phyloP scores from a whole-genome alignment of 2,888 invertebrate species.

The Pogonocherus hispidulus region DNA sequence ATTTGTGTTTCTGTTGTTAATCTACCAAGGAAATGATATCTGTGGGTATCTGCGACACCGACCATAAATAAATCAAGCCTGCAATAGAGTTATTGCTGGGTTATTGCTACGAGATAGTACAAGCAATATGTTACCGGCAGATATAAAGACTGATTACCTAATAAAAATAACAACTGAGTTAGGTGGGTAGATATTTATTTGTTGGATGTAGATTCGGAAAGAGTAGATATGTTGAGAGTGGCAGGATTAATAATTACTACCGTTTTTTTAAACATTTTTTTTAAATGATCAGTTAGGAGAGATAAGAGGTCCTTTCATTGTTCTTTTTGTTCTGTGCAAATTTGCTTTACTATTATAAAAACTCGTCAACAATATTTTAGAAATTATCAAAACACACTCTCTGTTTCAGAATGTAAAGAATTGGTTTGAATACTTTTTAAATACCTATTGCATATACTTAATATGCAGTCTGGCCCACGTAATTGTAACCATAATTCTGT shows the following conservation, averaged over 20 bases:
- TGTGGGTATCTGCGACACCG: constrained; percentile 12
- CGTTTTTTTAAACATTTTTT: too few relatives aligned
- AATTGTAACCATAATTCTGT: too few relatives aligned
- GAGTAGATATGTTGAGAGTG: neutral
- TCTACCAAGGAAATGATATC: constrained; percentile 29
- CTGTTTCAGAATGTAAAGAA: too few relatives aligned
- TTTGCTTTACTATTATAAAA: too few relatives aligned
- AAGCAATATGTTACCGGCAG: neutral
- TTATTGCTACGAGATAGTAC: constrained; percentile 7
- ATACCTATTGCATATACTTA: too few relatives aligned
- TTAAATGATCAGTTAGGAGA: too few relatives aligned
- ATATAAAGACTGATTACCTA: neutral
- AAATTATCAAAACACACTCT: too few relatives aligned
- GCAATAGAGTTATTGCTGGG: constrained; percentile 8
- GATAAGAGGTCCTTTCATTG: too few relatives aligned
- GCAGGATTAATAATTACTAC: neutral
- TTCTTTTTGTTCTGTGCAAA: too few relatives aligned
- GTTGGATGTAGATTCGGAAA: neutral
- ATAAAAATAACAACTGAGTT: neutral
- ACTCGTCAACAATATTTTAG: neutral
- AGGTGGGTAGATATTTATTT: constrained; percentile 4
- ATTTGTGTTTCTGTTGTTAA: constrained; percentile 34
- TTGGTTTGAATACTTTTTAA: too few relatives aligned
- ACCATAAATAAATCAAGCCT: constrained; percentile 21
- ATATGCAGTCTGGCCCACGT: too few relatives aligned